Evolutionary conservation across 1,140 invertebrate species (phyloP).

Genomic region (Drosophila bifasciata): DNA sequence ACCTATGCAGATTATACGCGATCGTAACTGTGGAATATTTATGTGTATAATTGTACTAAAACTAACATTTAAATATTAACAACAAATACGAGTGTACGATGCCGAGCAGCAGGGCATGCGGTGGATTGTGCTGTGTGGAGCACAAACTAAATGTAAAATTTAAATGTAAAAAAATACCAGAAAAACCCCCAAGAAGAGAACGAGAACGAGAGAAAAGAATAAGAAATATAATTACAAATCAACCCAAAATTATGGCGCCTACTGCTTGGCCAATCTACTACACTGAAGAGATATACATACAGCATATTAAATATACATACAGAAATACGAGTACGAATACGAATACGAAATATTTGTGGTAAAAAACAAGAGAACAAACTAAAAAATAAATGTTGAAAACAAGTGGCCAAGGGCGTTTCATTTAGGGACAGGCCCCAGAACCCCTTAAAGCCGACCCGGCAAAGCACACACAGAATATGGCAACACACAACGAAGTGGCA

Average conservation of each 20-base stretch:
- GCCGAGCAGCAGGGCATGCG: slow-evolving; percentile 33
- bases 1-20: slow-evolving; percentile 56
- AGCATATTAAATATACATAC: slow-evolving; percentile 65
- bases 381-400: slow-evolving; percentile 81
- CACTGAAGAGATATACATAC: slow-evolving; percentile 61
- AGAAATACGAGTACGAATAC: slow-evolving; percentile 74
- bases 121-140: slow-evolving; percentile 7
- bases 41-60: slow-evolving; percentile 64
- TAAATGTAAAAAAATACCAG: slow-evolving; percentile 34
- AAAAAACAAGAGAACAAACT: slow-evolving; percentile 76
- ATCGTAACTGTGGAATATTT: slow-evolving; percentile 46
- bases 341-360: slow-evolving; percentile 79
- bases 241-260: slow-evolving; percentile 69
- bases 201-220: too few relatives aligned
- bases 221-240: slow-evolving; percentile 52
- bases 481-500: slow-evolving; percentile 53
- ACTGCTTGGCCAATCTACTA: slow-evolving; percentile 73
- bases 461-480: slow-evolving; percentile 28
- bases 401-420: slow-evolving; percentile 48
- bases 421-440: slow-evolving; percentile 24
- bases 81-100: slow-evolving; percentile 18
- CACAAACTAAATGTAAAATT: slow-evolving; percentile 40
- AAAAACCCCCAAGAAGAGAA: background rate
- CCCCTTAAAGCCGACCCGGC: slow-evolving; percentile 20
- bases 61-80: slow-evolving; percentile 55